Percentiles rank a stretch among this genome's conserved stretches.
Evolutionary conservation across 2,113 vertebrate species (phyloP).

Genomic region (Stegostoma tigrinum): DNA sequence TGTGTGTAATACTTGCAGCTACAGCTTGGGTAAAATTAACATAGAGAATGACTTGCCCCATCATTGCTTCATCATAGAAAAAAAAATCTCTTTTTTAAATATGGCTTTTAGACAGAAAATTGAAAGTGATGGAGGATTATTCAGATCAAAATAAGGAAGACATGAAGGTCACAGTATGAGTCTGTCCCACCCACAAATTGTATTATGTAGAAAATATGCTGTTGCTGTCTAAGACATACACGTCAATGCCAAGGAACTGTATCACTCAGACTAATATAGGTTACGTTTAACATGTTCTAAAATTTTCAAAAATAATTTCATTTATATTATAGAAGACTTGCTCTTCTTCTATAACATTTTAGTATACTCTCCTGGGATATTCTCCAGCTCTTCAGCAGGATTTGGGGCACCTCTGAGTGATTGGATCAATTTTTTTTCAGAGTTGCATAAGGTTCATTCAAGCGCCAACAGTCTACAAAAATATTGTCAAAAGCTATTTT

Average conservation of each 20-base stretch:
- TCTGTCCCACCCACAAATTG: background rate
- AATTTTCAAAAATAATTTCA: background rate
- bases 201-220: background rate
- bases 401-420: background rate
- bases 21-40: conserved; percentile 1
- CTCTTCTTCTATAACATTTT: background rate
- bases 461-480: background rate
- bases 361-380: too few species aligned
- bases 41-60: background rate
- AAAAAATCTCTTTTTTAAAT: background rate
- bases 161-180: too few species aligned
- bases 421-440: background rate
- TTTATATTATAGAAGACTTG: background rate
- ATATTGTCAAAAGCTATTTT: background rate
- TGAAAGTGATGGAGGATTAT: background rate
- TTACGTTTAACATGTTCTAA: background rate
- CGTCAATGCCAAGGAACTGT: background rate
- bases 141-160: background rate
- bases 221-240: background rate
- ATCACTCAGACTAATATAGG: background rate
- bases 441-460: background rate
- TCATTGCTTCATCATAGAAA: background rate
- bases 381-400: background rate
- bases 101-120: background rate
- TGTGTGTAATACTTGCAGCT: conserved; percentile 54